Evolutionary conservation across 2,888 invertebrate genomes (phyloP).

Genomic region (Dendrolimus pini): DNA sequence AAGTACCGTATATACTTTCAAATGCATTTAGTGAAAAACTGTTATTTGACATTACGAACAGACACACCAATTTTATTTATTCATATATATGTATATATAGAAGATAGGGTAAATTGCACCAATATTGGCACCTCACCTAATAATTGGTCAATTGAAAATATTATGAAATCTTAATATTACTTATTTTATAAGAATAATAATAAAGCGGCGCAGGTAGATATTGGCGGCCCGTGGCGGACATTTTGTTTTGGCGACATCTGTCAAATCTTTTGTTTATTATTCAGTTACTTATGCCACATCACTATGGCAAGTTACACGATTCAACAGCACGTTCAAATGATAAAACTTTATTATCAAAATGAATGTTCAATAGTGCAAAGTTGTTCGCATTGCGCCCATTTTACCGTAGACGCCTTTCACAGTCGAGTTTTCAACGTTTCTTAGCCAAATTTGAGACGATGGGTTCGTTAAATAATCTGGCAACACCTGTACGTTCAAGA

Average conservation of each 20-base stretch:
- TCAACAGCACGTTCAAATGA: constrained; percentile 5
- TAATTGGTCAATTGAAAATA: no score
- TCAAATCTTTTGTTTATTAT: not conserved
- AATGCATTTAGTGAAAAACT: no score
- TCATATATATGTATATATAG: no score
- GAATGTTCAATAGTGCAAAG: constrained; percentile 3
- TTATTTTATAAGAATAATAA: no score
- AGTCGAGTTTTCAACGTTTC: constrained; percentile 1
- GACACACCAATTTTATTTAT: no score
- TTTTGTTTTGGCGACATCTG: not conserved
- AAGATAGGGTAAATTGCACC: no score
- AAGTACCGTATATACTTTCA: no score
- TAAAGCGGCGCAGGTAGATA: not conserved
- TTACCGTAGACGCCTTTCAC: constrained; percentile 1
- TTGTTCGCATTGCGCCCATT: constrained; percentile 4
- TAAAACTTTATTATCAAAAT: constrained; percentile 8
- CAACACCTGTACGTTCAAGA: not conserved
- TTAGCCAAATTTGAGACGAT: not conserved
- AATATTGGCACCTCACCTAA: no score
- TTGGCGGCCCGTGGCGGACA: not conserved
- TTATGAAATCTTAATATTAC: no score
- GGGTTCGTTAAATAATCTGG: not conserved
- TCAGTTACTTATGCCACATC: constrained; percentile 2
- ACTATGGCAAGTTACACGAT: constrained; percentile 4
- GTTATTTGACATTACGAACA: no score